These are phyloP conservation scores for Leptopilina syphax DNA, from an alignment of 2,888 invertebrate genomes.

Conservation along the genomic window DNA sequence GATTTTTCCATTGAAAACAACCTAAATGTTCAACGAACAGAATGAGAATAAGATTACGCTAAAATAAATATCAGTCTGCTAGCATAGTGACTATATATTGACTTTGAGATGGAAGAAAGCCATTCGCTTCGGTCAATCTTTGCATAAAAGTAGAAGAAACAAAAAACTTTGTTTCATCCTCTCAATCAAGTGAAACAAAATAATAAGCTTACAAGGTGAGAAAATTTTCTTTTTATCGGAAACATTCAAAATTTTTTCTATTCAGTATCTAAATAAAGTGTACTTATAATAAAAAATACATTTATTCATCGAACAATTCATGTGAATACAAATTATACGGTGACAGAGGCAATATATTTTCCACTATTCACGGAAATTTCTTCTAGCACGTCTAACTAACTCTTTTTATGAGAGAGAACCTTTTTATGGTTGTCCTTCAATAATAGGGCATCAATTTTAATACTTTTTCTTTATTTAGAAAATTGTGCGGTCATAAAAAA, in stretches of 20 bases:
- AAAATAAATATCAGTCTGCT: constrained; percentile 12
- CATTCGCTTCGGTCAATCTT: constrained; percentile 29
- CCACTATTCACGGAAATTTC: background rate
- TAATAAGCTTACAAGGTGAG: constrained; percentile 22
- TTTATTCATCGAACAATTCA: background rate
- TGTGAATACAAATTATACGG: background rate
- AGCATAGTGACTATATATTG: constrained; percentile 17
- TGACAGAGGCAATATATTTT: background rate
- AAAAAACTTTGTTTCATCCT: background rate
- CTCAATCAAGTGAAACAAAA: constrained; percentile 12
- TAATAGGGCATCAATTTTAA: constrained; percentile 28
- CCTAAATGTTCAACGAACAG: background rate
- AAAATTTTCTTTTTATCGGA: background rate
- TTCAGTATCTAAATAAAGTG: background rate
- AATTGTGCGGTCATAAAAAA: constrained; percentile 9
- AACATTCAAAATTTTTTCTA: background rate
- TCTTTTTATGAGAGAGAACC: background rate
- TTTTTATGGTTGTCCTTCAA: constrained; percentile 28
- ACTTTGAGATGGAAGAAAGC: background rate
- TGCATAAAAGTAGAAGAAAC: background rate
- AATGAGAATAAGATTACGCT: constrained; percentile 5
- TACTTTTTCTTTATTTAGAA: constrained; percentile 23
- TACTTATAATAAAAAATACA: background rate
- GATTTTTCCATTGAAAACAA: background rate
- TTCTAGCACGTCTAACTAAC: background rate